phyloP scores from a whole-genome alignment of 2,113 vertebrate genomes.

The Spea bombifrons region DNA sequence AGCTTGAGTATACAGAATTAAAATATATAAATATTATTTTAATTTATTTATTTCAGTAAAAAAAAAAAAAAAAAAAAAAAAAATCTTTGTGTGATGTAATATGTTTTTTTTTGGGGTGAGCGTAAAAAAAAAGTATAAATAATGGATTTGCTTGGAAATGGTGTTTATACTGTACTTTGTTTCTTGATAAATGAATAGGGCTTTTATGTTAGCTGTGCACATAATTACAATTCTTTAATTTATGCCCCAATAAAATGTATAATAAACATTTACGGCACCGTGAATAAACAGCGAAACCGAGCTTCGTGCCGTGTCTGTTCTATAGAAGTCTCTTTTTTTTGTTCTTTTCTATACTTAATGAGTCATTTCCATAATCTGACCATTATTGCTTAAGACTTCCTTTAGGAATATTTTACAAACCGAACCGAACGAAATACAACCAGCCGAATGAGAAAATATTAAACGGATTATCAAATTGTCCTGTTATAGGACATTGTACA shows the following conservation, averaged over 20 bases:
- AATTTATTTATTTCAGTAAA: too few species aligned
- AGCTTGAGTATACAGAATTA: too few species aligned
- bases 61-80: background rate
- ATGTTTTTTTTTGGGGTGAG: background rate
- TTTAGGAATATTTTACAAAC: conserved; percentile 80
- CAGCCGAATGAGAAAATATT: conserved; percentile 61
- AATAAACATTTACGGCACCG: conserved; percentile 70
- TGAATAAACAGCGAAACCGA: conserved; percentile 78
- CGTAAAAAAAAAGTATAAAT: conserved; percentile 20
- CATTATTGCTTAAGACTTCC: conserved; percentile 79
- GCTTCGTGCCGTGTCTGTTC: conserved; percentile 70
- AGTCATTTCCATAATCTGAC: conserved; percentile 86
- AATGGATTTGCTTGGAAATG: conserved; percentile 51
- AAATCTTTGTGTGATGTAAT: background rate
- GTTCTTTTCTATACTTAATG: conserved; percentile 71
- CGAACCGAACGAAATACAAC: conserved; percentile 67
- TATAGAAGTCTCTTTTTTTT: conserved; percentile 57
- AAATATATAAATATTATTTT: too few species aligned
- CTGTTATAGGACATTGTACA: conserved; percentile 62
- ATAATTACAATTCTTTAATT: conserved; percentile 74
- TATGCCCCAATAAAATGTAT: conserved; percentile 72
- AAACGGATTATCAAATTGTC: conserved; percentile 68
- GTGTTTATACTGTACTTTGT: conserved; percentile 58
- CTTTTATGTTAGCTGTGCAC: conserved; percentile 62
- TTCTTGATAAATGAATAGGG: conserved; percentile 61